Conservation (phyloP, 2,113 vertebrate species). For the Cyrtonyx montezumae region DNA sequence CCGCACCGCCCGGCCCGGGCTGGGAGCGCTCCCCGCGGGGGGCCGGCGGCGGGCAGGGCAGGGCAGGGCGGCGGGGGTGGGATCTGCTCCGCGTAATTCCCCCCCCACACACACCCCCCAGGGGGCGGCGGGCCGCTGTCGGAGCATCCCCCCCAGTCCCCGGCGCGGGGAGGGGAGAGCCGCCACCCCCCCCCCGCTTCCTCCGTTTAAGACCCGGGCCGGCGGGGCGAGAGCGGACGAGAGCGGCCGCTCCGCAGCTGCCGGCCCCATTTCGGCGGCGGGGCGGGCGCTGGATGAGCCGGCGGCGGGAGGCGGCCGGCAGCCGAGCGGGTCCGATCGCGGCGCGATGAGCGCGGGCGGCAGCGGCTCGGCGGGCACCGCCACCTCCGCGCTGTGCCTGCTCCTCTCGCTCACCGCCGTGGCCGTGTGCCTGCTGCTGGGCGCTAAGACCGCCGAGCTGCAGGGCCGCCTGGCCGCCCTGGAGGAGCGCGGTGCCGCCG, state of each 20-base stretch:
- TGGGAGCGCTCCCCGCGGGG: background rate
- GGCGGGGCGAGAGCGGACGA: background rate
- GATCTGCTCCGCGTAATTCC: slow-evolving; percentile 36
- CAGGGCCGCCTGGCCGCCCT: slow-evolving; percentile 83
- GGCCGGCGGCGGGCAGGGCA: background rate
- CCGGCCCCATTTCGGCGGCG: too few species aligned
- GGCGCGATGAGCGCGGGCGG: slow-evolving; percentile 6
- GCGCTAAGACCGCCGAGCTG: slow-evolving; percentile 84
- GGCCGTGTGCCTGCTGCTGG: slow-evolving; percentile 86
- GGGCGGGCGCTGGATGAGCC: slow-evolving; percentile 32
- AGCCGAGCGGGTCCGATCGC: background rate
- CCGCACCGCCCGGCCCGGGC: background rate
- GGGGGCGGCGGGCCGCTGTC: background rate
- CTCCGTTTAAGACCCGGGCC: slow-evolving; percentile 8
- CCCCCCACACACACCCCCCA: background rate
- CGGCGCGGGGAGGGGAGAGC: background rate
- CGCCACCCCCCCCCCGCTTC: slow-evolving; percentile 26
- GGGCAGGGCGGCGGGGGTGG: background rate
- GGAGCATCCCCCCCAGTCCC: slow-evolving; percentile 5
- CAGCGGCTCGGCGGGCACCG: slow-evolving; percentile 2
- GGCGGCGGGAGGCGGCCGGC: background rate
- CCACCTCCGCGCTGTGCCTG: slow-evolving; percentile 69
- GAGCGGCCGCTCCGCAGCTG: background rate
- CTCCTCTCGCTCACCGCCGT: slow-evolving; percentile 86
- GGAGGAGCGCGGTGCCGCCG: slow-evolving; percentile 77